phyloP scores from a whole-genome alignment of 2,888 invertebrate genomes.

The Luperina nickerlii region DNA sequence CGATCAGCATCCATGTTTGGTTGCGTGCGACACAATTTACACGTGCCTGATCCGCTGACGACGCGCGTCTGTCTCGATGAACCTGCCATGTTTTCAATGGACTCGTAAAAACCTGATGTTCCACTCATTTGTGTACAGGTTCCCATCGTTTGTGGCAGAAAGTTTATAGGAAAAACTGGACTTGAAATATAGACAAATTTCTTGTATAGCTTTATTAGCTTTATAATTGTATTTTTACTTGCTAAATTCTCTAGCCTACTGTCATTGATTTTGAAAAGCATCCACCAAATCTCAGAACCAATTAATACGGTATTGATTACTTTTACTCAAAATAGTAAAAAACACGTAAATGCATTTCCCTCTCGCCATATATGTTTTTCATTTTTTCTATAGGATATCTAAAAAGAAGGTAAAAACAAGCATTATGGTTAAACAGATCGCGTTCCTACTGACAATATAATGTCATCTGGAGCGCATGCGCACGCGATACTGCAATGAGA shows the following conservation, averaged over 20 bases:
- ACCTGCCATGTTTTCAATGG: conserved; percentile 43
- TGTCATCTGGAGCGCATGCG: conserved; percentile 49
- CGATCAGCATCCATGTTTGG: not conserved
- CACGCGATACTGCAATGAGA: conserved; percentile 50
- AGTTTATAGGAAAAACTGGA: not conserved
- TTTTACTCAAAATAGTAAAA: not conserved
- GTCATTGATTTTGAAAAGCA: not conserved
- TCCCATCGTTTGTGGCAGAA: conserved; percentile 31
- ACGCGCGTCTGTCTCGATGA: conserved; percentile 23
- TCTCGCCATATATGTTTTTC: too few species aligned
- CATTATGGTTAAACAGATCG: conserved; percentile 15
- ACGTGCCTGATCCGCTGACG: conserved; percentile 67
- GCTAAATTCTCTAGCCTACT: too few species aligned
- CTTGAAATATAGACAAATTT: conserved; percentile 1
- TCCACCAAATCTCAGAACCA: not conserved
- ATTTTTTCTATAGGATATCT: not conserved
- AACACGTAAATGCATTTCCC: not conserved
- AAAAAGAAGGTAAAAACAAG: conserved; percentile 11
- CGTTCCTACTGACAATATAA: conserved; percentile 39
- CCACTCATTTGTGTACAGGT: conserved; percentile 22
- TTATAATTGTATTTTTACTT: not conserved
- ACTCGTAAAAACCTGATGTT: conserved; percentile 37
- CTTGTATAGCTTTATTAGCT: not conserved
- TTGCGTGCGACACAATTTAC: conserved; percentile 73
- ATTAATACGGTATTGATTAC: not conserved